Evolutionary conservation across 2,113 vertebrate species (phyloP).

Genomic region (Corydoras maculifer): DNA sequence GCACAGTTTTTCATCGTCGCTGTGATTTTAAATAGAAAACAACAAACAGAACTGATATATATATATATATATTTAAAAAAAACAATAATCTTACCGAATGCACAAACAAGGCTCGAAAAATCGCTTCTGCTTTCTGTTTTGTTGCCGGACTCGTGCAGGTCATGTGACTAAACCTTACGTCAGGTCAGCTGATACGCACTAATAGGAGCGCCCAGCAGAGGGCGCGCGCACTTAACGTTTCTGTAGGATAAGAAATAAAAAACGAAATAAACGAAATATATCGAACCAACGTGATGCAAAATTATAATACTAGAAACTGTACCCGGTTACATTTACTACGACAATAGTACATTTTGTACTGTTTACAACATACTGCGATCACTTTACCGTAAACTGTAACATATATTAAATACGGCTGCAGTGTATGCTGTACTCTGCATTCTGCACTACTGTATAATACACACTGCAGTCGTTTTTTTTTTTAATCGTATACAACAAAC

Average conservation of each 20-base stretch:
- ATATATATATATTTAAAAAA: background rate
- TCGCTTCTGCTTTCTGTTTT: constrained; percentile 10
- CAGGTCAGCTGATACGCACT: background rate
- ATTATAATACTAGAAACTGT: too few relatives aligned
- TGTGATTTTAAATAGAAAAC: background rate
- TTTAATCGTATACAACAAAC: too few relatives aligned
- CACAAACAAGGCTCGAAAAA: background rate
- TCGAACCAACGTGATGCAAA: too few relatives aligned
- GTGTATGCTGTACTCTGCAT: too few relatives aligned
- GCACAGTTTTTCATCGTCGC: background rate
- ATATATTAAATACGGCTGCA: too few relatives aligned
- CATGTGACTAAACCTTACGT: constrained; percentile 5
- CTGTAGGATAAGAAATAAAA: background rate
- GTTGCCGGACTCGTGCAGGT: background rate
- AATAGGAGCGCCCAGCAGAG: background rate
- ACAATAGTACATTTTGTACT: too few relatives aligned
- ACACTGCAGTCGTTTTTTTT: too few relatives aligned
- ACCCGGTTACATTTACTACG: too few relatives aligned
- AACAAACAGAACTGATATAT: background rate
- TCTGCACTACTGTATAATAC: too few relatives aligned
- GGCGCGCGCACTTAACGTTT: background rate
- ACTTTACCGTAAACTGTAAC: too few relatives aligned
- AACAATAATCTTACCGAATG: background rate
- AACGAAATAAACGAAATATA: too few relatives aligned
- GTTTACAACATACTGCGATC: too few relatives aligned